These are phyloP conservation scores for Barypeithes pellucidus DNA, from an alignment of 2,888 invertebrate species.

Conservation along the genomic window DNA sequence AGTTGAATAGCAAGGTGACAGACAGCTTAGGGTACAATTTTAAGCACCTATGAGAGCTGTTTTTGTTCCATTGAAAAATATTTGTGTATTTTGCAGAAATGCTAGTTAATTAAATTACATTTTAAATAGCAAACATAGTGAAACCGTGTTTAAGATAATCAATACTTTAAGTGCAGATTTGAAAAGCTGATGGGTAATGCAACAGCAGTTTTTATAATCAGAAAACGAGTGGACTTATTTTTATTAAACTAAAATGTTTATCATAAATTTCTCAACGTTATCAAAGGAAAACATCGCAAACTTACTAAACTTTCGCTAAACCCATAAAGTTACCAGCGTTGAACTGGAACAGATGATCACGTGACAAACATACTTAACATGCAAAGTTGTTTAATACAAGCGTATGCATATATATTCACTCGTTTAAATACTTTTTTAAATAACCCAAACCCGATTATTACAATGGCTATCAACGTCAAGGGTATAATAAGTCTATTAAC, in stretches of 20 bases:
- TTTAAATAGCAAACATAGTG: too few relatives aligned
- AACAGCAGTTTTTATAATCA: background rate
- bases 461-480: slow-evolving; percentile 50
- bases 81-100: too few relatives aligned
- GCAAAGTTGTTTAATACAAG: slow-evolving; percentile 33
- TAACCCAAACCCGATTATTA: slow-evolving; percentile 46
- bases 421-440: slow-evolving; percentile 39
- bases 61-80: too few relatives aligned
- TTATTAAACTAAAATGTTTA: background rate
- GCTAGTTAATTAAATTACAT: too few relatives aligned
- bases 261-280: slow-evolving; percentile 25
- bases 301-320: slow-evolving; percentile 25
- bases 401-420: slow-evolving; percentile 38
- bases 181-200: too few relatives aligned
- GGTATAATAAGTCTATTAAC: slow-evolving; percentile 49
- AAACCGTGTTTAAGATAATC: too few relatives aligned
- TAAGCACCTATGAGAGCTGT: too few relatives aligned
- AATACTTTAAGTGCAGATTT: too few relatives aligned
- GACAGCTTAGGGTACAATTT: too few relatives aligned
- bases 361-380: slow-evolving; percentile 46
- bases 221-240: background rate
- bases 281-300: slow-evolving; percentile 35
- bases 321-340: slow-evolving; percentile 37
- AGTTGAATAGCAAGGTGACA: too few relatives aligned
- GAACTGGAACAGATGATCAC: slow-evolving; percentile 47